Evolutionary conservation across 2,113 vertebrate species (phyloP).

Genomic region (Climacteris rufus): DNA sequence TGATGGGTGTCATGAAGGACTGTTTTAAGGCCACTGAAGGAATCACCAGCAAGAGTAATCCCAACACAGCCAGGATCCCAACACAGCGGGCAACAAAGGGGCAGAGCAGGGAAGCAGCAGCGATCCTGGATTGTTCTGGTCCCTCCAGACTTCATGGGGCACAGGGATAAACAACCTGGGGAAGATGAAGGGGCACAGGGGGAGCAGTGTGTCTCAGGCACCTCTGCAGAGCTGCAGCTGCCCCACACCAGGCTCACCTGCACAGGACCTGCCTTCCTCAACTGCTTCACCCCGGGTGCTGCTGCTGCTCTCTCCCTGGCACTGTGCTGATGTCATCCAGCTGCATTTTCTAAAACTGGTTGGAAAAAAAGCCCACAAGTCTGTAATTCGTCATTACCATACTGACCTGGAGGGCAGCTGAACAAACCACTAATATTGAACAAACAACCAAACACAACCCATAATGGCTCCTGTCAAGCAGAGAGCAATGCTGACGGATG

Average conservation of each 20-base stretch:
- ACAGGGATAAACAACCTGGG: accelerated
- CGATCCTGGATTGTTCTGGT: neutral
- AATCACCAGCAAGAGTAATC: neutral
- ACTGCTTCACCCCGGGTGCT: neutral
- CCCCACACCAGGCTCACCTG: neutral
- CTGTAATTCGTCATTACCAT: neutral
- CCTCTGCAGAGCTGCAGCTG: neutral
- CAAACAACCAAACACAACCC: neutral
- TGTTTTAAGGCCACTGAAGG: neutral
- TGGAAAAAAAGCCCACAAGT: neutral
- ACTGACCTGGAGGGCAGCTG: neutral
- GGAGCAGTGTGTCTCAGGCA: neutral
- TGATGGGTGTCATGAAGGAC: accelerated
- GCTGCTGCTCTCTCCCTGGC: neutral
- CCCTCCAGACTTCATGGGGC: neutral
- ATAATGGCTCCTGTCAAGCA: neutral
- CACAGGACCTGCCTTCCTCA: accelerated
- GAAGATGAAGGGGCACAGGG: accelerated
- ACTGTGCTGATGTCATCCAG: neutral
- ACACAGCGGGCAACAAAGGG: accelerated
- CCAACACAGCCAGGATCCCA: neutral
- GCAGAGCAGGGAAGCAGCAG: neutral
- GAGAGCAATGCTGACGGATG: neutral
- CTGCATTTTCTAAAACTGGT: neutral
- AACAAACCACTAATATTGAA: neutral